A percentile compares a stretch with the other conserved stretches of the same genome.
phyloP scores from a whole-genome alignment of 2,888 invertebrate species.

The Oligia strigilis region DNA sequence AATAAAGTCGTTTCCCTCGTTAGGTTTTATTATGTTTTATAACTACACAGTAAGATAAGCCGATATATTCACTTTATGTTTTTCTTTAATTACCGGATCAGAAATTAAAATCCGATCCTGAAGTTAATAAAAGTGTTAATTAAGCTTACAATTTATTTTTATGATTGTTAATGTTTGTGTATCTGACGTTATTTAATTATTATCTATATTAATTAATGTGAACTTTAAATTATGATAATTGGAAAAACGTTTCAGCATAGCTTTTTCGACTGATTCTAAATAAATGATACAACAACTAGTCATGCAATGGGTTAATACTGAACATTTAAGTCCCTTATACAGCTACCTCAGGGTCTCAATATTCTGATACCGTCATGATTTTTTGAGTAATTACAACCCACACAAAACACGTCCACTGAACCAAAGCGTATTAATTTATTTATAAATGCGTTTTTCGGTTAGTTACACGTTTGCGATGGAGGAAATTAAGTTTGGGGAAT shows the following conservation, averaged over 20 bases:
- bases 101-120: conserved; percentile 41
- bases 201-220: neutral
- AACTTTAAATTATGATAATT: neutral
- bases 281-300: neutral
- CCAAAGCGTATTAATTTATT: conserved; percentile 70
- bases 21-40: conserved; percentile 41
- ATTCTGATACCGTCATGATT: conserved; percentile 47
- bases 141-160: conserved; percentile 43
- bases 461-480: conserved; percentile 84
- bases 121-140: conserved; percentile 46
- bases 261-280: neutral
- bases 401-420: conserved; percentile 63
- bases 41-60: conserved; percentile 37
- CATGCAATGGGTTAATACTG: conserved; percentile 3
- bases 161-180: conserved; percentile 8
- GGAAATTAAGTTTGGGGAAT: conserved; percentile 90
- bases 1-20: conserved; percentile 48
- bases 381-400: conserved; percentile 63
- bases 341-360: neutral
- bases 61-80: conserved; percentile 26
- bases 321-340: neutral
- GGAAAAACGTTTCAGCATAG: neutral
- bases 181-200: conserved; percentile 15
- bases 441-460: conserved; percentile 84
- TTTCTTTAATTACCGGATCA: conserved; percentile 57